These are phyloP conservation scores for Neoarius graeffei DNA, from an alignment of 2,113 vertebrate genomes.

Conservation along the genomic window DNA sequence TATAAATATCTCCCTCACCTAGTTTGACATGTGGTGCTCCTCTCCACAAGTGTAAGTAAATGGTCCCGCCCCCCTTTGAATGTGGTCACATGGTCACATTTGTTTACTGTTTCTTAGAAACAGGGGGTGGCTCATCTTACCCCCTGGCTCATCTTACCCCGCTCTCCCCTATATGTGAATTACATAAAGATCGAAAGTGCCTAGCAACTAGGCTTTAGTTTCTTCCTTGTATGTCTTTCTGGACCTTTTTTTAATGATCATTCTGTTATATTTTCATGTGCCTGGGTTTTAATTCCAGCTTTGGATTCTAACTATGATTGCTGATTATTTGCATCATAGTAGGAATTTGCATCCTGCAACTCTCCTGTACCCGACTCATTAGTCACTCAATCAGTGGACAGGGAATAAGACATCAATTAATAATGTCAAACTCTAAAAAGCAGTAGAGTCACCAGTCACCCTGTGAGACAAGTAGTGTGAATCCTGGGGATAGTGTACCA, in stretches of 20 bases:
- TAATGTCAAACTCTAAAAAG: neutral
- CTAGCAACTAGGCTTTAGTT: neutral
- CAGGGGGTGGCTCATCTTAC: too few relatives aligned
- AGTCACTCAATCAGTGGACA: neutral
- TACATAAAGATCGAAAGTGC: neutral
- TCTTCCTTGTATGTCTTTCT: neutral
- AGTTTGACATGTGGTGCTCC: too few relatives aligned
- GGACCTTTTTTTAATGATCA: neutral
- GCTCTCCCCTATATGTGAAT: too few relatives aligned
- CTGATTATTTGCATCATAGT: neutral
- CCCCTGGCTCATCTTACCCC: too few relatives aligned
- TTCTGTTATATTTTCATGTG: neutral
- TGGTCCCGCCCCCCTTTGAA: too few relatives aligned
- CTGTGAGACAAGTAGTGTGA: neutral
- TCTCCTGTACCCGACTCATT: neutral
- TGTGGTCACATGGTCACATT: too few relatives aligned
- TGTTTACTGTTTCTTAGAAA: too few relatives aligned
- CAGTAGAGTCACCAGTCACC: neutral
- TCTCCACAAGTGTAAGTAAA: too few relatives aligned
- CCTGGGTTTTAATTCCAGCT: neutral
- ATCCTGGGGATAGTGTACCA: neutral
- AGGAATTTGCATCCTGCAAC: too few relatives aligned
- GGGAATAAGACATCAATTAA: neutral
- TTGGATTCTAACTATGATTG: neutral
- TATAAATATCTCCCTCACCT: too few relatives aligned